Evolutionary conservation across 2,113 vertebrate species (phyloP), one percentile per base, ranked within the genome.

Genomic region (Neolamprologus caudopunctatus): DNA sequence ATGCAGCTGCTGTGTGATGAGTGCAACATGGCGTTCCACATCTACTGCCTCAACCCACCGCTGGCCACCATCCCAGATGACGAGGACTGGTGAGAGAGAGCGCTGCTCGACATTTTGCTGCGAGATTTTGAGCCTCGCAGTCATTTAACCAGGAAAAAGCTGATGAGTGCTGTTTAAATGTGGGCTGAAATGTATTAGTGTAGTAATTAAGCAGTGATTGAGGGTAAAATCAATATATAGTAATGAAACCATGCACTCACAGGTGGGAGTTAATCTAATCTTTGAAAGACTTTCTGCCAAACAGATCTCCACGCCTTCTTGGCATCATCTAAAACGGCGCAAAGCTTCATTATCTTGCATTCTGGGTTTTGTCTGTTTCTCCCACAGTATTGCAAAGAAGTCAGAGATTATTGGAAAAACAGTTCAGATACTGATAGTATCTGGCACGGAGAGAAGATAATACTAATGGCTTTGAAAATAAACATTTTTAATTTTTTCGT

Each of bases 21-120:
- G 95, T 99, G 98, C 95, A 99, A 99, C 95, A 98, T 99, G 98
- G 98, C 98, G 54, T 99, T 98, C 94, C 98, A 99, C 93, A 98
- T 99, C 93, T 99, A 99, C 96, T 99, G 98, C 93, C 96, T 99
- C 95, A 98, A 97, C 93, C 98, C 98, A 26, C 98, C 98, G 5
- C 96, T 99, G 94, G 95, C 97, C 94, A 97, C 97, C 95, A 98
- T 99, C 95, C 98, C 98, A 26, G 98, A 99, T 90, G 98, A 99
- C 87, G 98, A 99, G 90, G 98, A 99, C 96, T 99, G 98, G 98
- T 99, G 97, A 97, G 96, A 94, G 33, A 68, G 61, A 96, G 16
- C 6, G 19, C 3, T 8, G 54, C 85, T 80, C 16, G 13, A 71
- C 68, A 26, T 53, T 84, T 51, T 82, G 58, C 85, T 63, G 14